Conservation (phyloP, 2,888 invertebrate species). For the Mechanitis mazaeus region DNA sequence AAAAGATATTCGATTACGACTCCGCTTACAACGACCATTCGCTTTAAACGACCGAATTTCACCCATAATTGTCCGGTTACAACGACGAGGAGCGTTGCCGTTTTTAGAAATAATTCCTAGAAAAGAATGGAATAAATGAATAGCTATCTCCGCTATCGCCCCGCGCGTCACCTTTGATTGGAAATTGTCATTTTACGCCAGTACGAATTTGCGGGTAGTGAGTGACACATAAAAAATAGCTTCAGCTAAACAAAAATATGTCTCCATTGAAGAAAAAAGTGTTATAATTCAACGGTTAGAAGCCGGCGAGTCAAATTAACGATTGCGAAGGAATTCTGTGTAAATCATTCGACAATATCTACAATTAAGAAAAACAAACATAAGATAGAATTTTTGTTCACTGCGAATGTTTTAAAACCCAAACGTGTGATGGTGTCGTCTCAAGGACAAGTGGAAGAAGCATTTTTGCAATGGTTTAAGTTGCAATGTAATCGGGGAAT, state of each 20-base stretch:
- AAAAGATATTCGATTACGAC: no score
- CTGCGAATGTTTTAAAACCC: constrained; percentile 34
- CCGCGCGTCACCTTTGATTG: no score
- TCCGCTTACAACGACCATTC: no score
- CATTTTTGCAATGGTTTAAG: constrained; percentile 27
- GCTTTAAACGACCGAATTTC: no score
- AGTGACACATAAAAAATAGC: no score
- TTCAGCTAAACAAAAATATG: no score
- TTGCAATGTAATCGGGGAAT: constrained; percentile 25
- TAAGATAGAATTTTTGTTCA: constrained; percentile 31
- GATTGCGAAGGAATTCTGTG: constrained; percentile 35
- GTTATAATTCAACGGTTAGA: constrained; percentile 32
- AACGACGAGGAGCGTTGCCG: constrained; percentile 14
- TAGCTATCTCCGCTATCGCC: no score
- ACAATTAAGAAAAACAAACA: constrained; percentile 35
- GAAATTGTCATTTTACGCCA: no score
- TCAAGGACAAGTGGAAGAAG: constrained; percentile 29
- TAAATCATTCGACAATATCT: constrained; percentile 36
- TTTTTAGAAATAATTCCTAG: no score
- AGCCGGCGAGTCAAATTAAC: constrained; percentile 33
- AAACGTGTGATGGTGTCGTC: constrained; percentile 29
- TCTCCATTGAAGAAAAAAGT: constrained; percentile 33
- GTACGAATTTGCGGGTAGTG: no score
- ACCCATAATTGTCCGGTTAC: no score
- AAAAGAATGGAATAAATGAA: no score